These are phyloP conservation scores for Dendrolimus pini DNA, from an alignment of 2,888 invertebrate genomes.

Conservation along the genomic window DNA sequence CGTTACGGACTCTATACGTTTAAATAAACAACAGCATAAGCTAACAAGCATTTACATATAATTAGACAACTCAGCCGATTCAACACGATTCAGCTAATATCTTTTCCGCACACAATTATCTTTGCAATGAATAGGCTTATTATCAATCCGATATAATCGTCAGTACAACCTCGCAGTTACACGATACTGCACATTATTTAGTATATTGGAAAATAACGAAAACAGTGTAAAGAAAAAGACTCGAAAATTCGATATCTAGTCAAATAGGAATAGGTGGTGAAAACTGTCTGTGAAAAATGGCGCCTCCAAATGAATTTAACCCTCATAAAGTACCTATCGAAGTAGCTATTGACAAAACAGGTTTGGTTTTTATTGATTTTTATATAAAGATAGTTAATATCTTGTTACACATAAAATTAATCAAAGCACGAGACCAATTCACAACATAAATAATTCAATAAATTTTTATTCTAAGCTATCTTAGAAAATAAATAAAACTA, in stretches of 20 bases:
- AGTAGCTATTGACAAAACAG: constrained; percentile 34
- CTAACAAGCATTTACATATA: background rate
- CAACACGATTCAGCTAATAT: background rate
- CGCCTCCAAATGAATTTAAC: constrained; percentile 9
- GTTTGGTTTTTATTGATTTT: constrained; percentile 15
- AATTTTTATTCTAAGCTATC: too few species aligned
- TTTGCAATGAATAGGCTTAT: background rate
- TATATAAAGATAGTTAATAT: too few species aligned
- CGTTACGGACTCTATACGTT: too few species aligned
- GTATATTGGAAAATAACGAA: background rate
- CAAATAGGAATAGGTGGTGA: constrained; percentile 1
- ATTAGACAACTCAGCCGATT: background rate
- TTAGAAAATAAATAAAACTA: too few species aligned
- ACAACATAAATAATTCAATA: too few species aligned
- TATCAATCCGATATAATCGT: background rate
- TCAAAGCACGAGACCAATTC: too few species aligned
- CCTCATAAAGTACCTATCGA: constrained; percentile 29
- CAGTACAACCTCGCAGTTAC: background rate
- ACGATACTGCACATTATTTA: background rate
- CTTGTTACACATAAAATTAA: too few species aligned
- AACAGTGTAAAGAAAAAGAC: background rate
- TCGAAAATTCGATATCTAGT: background rate
- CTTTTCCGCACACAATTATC: background rate
- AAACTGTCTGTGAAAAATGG: constrained; percentile 12
- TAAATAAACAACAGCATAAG: too few species aligned